Conservation (phyloP, 2,113 vertebrate species). For the Peromyscus polionotus region DNA sequence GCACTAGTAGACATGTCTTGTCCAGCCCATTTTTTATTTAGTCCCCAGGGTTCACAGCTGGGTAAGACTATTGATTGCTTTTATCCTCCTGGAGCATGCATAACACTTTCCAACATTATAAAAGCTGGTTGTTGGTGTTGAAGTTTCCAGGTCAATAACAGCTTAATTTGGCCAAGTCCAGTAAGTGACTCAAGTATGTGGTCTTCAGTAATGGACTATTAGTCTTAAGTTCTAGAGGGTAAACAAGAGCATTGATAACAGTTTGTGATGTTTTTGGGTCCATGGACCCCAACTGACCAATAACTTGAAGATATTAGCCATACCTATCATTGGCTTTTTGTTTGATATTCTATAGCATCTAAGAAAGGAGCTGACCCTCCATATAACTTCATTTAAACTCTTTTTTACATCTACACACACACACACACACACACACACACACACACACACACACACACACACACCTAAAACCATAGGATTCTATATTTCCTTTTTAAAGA, state of each 20-base stretch:
- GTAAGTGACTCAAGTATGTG: neutral
- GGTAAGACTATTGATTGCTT: neutral
- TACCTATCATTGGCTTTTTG: neutral
- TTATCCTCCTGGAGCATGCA: neutral
- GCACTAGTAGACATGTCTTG: neutral
- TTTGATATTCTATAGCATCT: neutral
- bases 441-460: neutral
- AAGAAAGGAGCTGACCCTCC: neutral
- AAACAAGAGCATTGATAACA: neutral
- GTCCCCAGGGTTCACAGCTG: no score
- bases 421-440: neutral
- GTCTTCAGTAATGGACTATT: neutral
- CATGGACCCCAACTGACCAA: neutral
- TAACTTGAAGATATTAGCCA: neutral
- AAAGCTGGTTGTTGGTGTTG: neutral
- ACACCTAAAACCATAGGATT: neutral
- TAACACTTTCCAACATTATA: neutral
- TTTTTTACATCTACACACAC: neutral
- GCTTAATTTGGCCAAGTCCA: neutral
- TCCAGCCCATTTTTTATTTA: neutral
- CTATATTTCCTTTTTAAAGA: neutral
- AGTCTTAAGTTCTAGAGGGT: neutral
- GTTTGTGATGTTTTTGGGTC: neutral
- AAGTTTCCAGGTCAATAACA: neutral
- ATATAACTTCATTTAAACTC: neutral